phyloP scores from a whole-genome alignment of 2,888 invertebrate genomes.

The Siphlonurus alternatus region DNA sequence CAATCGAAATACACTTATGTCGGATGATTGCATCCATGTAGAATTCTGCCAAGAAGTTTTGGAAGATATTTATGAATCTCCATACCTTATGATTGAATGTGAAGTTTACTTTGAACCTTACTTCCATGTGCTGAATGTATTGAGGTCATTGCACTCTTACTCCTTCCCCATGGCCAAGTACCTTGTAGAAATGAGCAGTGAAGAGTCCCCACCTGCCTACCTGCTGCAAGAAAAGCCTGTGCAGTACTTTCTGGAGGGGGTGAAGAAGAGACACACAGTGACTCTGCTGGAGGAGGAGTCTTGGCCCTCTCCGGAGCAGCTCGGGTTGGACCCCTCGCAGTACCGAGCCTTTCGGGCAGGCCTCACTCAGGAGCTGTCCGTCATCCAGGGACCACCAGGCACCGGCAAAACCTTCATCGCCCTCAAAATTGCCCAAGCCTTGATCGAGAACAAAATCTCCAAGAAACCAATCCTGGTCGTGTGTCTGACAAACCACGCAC shows the following conservation, averaged over 20 bases:
- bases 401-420: slow-evolving; percentile 33
- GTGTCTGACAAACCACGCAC: slow-evolving; percentile 30
- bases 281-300: background rate
- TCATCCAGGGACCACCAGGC: slow-evolving; percentile 33
- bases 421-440: slow-evolving; percentile 24
- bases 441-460: slow-evolving; percentile 21
- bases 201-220: slow-evolving; percentile 20
- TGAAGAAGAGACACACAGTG: background rate
- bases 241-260: slow-evolving; percentile 9
- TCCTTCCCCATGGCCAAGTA: slow-evolving; percentile 23
- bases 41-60: slow-evolving; percentile 17
- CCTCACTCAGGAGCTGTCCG: slow-evolving; percentile 21
- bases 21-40: slow-evolving; percentile 16
- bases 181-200: slow-evolving; percentile 19
- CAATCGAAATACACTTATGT: slow-evolving; percentile 17
- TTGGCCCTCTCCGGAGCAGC: slow-evolving; percentile 8
- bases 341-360: slow-evolving; percentile 21
- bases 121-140: slow-evolving; percentile 31
- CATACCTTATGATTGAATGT: slow-evolving; percentile 27
- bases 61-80: slow-evolving; percentile 7
- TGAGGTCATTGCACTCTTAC: slow-evolving; percentile 22
- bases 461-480: slow-evolving; percentile 26
- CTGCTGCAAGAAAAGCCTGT: slow-evolving; percentile 10
- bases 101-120: slow-evolving; percentile 33
- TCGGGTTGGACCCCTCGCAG: slow-evolving; percentile 22